Evolutionary conservation across 2,113 vertebrate genomes (phyloP).

Genomic region (Mesitornis unicolor): DNA sequence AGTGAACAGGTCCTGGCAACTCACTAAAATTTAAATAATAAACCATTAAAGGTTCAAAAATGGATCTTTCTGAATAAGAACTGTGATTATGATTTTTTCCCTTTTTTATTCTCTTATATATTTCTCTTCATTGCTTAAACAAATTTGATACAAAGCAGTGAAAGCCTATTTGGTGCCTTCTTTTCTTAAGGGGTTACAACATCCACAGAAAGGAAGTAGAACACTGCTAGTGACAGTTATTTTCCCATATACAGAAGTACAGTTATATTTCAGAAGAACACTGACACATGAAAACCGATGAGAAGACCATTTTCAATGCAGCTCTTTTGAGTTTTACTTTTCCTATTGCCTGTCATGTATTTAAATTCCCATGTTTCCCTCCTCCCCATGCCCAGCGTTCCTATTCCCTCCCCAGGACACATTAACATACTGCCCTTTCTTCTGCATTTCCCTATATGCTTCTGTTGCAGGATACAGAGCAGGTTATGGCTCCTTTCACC

Average conservation of each 20-base stretch:
- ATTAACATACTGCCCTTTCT: neutral
- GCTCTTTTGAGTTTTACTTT: neutral
- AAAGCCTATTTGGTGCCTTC: neutral
- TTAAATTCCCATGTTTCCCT: neutral
- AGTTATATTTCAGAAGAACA: neutral
- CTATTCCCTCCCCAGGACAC: neutral
- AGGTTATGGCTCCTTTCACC: neutral
- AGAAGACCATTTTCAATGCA: neutral
- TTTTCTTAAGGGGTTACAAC: neutral
- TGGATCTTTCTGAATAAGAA: neutral
- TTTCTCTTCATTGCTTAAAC: neutral
- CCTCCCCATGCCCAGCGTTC: neutral
- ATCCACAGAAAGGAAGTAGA: neutral
- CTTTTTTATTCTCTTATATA: neutral
- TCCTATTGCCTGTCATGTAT: neutral
- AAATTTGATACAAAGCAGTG: neutral
- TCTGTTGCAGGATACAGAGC: neutral
- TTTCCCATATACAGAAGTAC: neutral
- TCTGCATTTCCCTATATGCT: neutral
- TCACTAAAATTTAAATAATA: neutral
- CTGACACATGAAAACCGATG: accelerated
- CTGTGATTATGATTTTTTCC: neutral
- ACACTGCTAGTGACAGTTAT: neutral
- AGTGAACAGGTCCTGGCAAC: neutral
- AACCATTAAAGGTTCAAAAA: neutral